Conservation (phyloP, 2,888 invertebrate genomes). For the Orgyia antiqua region DNA sequence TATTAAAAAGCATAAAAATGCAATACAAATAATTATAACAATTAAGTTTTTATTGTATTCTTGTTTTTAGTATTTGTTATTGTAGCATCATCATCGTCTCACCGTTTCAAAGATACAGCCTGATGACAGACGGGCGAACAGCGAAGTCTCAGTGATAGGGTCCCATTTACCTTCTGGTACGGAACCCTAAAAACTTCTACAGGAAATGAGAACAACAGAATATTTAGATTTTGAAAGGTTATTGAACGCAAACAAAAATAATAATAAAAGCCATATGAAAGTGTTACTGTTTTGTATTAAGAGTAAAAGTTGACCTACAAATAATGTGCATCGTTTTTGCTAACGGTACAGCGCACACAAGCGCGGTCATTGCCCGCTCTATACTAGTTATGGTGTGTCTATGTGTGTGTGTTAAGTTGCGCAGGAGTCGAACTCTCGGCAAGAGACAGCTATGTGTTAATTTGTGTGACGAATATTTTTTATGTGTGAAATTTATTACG, state of each 20-base stretch:
- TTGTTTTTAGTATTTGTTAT: too few relatives aligned
- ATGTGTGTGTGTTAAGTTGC: slow-evolving; percentile 21
- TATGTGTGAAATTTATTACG: neutral
- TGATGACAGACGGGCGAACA: too few relatives aligned
- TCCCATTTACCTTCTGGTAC: too few relatives aligned
- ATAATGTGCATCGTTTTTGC: slow-evolving; percentile 35
- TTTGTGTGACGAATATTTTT: slow-evolving; percentile 2
- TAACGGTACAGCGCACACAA: slow-evolving; percentile 64
- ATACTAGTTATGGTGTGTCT: slow-evolving; percentile 2
- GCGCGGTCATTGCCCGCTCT: slow-evolving; percentile 30
- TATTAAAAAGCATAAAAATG: too few relatives aligned
- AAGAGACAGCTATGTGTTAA: slow-evolving; percentile 7
- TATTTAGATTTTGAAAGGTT: too few relatives aligned
- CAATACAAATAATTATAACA: too few relatives aligned
- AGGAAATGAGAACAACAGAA: too few relatives aligned
- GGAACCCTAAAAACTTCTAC: too few relatives aligned
- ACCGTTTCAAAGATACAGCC: too few relatives aligned
- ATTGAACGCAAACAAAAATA: neutral
- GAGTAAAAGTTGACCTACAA: slow-evolving; percentile 45
- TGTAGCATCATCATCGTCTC: too few relatives aligned
- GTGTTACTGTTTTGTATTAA: slow-evolving; percentile 21
- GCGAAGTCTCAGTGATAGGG: too few relatives aligned
- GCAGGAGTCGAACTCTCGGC: slow-evolving; percentile 45
- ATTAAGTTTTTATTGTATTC: too few relatives aligned
- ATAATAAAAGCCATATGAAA: slow-evolving; percentile 9